Evolutionary conservation across 2,888 invertebrate species (phyloP).

Genomic region (Tethea ocularis): DNA sequence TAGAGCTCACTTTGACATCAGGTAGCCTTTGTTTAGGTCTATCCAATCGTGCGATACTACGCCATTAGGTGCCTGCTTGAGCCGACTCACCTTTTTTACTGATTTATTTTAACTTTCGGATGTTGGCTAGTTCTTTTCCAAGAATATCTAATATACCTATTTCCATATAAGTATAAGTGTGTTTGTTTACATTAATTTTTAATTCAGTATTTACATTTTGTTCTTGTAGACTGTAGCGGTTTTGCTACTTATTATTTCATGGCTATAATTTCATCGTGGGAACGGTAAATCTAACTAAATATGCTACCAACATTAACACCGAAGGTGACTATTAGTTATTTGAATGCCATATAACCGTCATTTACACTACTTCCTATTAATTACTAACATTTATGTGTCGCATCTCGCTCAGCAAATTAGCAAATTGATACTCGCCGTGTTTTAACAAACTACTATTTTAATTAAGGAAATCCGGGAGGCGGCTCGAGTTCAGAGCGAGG

Average conservation of each 20-base stretch:
- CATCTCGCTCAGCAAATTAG: slow-evolving; percentile 35
- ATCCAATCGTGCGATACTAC: slow-evolving; percentile 4
- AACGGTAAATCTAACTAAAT: background rate
- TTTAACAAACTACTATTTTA: slow-evolving; percentile 54
- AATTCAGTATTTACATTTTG: too few relatives aligned
- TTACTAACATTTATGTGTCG: slow-evolving; percentile 17
- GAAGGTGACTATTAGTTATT: background rate
- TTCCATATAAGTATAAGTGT: too few relatives aligned
- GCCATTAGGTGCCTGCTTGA: background rate
- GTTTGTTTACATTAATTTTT: too few relatives aligned
- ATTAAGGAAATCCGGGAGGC: slow-evolving; percentile 59
- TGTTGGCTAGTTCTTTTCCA: too few relatives aligned
- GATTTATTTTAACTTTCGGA: background rate
- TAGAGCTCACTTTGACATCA: background rate
- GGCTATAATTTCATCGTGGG: background rate
- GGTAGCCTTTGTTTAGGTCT: slow-evolving; percentile 1
- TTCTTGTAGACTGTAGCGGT: too few relatives aligned
- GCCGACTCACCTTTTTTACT: background rate
- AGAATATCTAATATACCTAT: too few relatives aligned
- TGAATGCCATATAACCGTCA: background rate
- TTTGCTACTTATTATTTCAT: background rate
- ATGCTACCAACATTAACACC: slow-evolving; percentile 1
- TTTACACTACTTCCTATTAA: background rate
- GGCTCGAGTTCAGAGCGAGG: slow-evolving; percentile 37
- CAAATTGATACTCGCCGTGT: slow-evolving; percentile 32